Evolutionary conservation across 2,797 vertebrate species (phyloP).

Genomic region (Oreonectes daqikongensis): DNA sequence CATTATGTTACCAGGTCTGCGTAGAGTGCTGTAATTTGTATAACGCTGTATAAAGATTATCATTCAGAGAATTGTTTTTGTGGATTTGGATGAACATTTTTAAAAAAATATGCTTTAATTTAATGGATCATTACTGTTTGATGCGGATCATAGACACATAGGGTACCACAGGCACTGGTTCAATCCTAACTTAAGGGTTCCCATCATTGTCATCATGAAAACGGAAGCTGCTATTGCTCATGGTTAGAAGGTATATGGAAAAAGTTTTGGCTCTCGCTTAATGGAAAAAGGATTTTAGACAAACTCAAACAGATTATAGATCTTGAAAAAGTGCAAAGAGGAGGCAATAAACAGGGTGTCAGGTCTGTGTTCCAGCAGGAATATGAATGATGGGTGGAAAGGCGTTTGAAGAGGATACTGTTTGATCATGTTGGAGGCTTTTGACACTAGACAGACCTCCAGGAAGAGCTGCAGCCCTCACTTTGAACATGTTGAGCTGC

Average conservation of each 20-base stretch:
- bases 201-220: slow-evolving; percentile 49
- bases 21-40: background rate
- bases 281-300: slow-evolving; percentile 55
- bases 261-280: slow-evolving; percentile 48
- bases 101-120: background rate
- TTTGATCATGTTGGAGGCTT: slow-evolving; percentile 51
- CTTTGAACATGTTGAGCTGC: slow-evolving; percentile 26
- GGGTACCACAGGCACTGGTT: slow-evolving; percentile 31
- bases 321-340: slow-evolving; percentile 52
- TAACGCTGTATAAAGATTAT: background rate
- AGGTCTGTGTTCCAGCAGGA: slow-evolving; percentile 40
- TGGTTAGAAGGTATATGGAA: slow-evolving; percentile 53
- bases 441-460: slow-evolving; percentile 54
- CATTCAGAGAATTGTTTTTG: background rate
- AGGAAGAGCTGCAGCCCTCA: slow-evolving; percentile 32
- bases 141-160: slow-evolving; percentile 24
- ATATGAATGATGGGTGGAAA: slow-evolving; percentile 48
- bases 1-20: background rate
- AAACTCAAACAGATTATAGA: slow-evolving; percentile 53
- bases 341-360: slow-evolving; percentile 56
- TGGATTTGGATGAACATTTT: background rate
- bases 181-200: slow-evolving; percentile 29
- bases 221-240: slow-evolving; percentile 50
- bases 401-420: slow-evolving; percentile 43
- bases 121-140: slow-evolving; percentile 8